Percentiles rank a stretch among this genome's conserved stretches.
Conservation (phyloP, 2,888 invertebrate genomes). For the Germaria angustata region DNA sequence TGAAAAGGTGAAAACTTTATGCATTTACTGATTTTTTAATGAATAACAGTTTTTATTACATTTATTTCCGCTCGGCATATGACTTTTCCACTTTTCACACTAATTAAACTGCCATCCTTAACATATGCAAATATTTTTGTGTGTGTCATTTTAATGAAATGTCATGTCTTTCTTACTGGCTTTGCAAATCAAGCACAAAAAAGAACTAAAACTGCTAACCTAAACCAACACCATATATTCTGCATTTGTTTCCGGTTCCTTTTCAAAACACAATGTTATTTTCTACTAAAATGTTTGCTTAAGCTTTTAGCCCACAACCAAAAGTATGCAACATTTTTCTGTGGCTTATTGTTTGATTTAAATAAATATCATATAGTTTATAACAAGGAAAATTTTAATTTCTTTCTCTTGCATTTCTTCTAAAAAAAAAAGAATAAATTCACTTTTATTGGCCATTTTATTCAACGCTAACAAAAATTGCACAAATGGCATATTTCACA, state of each 20-base stretch:
- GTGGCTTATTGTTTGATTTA: not conserved
- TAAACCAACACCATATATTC: conserved; percentile 17
- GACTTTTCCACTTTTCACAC: not conserved
- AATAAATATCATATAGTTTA: conserved; percentile 5
- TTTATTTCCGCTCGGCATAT: not conserved
- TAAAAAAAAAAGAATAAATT: not conserved
- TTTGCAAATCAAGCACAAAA: not conserved
- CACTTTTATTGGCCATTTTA: conserved; percentile 50
- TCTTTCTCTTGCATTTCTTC: conserved; percentile 19
- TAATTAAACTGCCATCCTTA: conserved; percentile 34
- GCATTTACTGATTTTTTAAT: no score
- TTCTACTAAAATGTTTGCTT: conserved; percentile 11
- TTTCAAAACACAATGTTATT: not conserved
- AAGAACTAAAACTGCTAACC: conserved; percentile 13
- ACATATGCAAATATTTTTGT: conserved; percentile 37
- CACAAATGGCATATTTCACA: not conserved
- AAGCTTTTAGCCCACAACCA: conserved; percentile 21
- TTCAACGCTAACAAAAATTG: not conserved
- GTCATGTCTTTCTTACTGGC: conserved; percentile 8
- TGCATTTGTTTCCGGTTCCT: conserved; percentile 26
- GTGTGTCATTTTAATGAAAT: conserved; percentile 29
- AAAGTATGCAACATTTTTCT: conserved; percentile 30
- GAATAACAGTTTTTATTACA: not conserved
- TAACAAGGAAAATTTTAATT: not conserved
- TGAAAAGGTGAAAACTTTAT: no score